Evolutionary conservation across 2,888 invertebrate species (phyloP), one percentile per base, ranked within the genome.

Genomic region (Sphaerophoria rueppellii): DNA sequence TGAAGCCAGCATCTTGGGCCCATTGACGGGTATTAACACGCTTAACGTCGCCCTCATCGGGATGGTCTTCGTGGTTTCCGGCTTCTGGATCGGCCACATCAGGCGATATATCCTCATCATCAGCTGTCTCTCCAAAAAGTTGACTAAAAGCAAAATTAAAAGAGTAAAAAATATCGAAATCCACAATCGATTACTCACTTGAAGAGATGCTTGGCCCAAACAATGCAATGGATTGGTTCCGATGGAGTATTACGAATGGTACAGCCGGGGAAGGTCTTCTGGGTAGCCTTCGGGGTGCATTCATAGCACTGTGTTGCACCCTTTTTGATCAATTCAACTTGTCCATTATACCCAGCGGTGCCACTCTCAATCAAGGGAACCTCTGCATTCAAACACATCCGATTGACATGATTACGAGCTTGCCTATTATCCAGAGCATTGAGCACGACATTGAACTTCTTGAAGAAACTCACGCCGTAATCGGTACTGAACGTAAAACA

Each of bases 221-320:
- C 99, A 88, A 99, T 98, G 91, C 99, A 99, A 92, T 99, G 99
- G 88, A 99, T 98, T 0, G 98, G 98, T 91, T 99, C 99, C 0
- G 98, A 99, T 0, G 99, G 99, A 0, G 99, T 99, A 91, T 99
- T 99, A 54, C 99, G 94, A 88, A 99, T 99, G 1, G 99, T 99
- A 91, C 99, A 99, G 0, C 99, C 98, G 0, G 99, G 99, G 92
- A 95, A 99, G 6, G 97, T 95, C 91, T 98, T 98, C 90, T 98
- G 97, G 16, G 96, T 94, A 6, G 97, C 95, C 91, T 98, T 98
- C 0, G 98, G 97, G 71, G 95, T 95, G 91, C 99, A 99, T 91
- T 99, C 99, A 89, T 99, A 99, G 91, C 99, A 99, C 89, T 98
- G 98, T 2, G 98, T 98, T 2, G 96, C 89, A 1, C 96, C 96